Conservation (phyloP, 2,888 invertebrate genomes). For the Germaria angustata region DNA sequence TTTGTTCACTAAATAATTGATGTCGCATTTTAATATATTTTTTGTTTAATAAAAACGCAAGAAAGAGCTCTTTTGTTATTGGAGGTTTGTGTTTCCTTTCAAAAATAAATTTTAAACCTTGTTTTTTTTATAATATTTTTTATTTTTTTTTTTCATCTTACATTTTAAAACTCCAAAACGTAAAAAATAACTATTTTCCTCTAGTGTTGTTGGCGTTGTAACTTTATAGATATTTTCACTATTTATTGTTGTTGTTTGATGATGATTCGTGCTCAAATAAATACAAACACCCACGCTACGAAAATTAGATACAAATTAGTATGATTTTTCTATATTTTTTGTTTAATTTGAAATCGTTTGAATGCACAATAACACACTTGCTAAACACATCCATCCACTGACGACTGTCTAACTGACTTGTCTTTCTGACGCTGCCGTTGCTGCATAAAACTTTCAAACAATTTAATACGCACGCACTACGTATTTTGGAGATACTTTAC, state of each 20-base stretch:
- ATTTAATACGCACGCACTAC: slow-evolving; percentile 61
- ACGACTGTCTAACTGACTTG: neutral
- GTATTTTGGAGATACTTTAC: slow-evolving; percentile 35
- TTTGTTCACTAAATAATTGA: slow-evolving; percentile 24
- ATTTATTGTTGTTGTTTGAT: slow-evolving; percentile 37
- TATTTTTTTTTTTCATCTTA: slow-evolving; percentile 42
- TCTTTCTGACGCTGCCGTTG: slow-evolving; percentile 16
- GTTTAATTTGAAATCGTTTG: slow-evolving; percentile 22
- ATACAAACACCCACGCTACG: slow-evolving; percentile 60
- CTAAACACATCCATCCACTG: slow-evolving; percentile 22
- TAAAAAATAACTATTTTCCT: slow-evolving; percentile 28
- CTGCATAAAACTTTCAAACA: slow-evolving; percentile 54
- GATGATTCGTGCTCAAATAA: slow-evolving; percentile 21
- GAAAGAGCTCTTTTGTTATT: slow-evolving; percentile 7
- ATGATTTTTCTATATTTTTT: slow-evolving; percentile 6
- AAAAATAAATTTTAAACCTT: slow-evolving; percentile 5
- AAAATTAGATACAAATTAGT: slow-evolving; percentile 32
- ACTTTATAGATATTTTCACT: slow-evolving; percentile 59
- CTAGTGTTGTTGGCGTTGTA: slow-evolving; percentile 13
- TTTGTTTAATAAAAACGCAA: neutral
- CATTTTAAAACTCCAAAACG: slow-evolving; percentile 57
- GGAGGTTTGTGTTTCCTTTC: neutral
- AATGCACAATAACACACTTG: slow-evolving; percentile 53
- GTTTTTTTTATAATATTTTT: neutral
- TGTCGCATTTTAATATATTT: neutral